A percentile compares a stretch with the other conserved stretches of the same genome.
These are phyloP conservation scores for Scaptodrosophila latifasciaeformis DNA, from an alignment of 2,888 invertebrate species.

Conservation along the genomic window DNA sequence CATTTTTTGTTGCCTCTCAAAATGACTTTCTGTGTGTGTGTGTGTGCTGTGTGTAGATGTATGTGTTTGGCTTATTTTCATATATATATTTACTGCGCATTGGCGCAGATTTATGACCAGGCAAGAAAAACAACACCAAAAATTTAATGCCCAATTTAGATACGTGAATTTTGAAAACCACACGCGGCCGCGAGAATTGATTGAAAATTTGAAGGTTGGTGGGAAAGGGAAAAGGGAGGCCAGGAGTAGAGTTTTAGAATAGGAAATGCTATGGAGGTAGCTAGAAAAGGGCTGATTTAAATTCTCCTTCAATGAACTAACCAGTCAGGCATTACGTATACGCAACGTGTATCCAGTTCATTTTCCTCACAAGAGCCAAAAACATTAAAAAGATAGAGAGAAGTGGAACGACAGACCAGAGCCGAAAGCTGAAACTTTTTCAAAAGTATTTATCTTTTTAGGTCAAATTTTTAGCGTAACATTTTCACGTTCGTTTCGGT, in stretches of 20 bases:
- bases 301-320: background rate
- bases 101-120: constrained; percentile 30
- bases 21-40: constrained; percentile 14
- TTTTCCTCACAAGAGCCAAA: background rate
- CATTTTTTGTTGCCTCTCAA: constrained; percentile 12
- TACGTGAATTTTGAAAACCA: constrained; percentile 26
- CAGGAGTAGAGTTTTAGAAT: no score
- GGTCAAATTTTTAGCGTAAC: constrained; percentile 48
- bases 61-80: constrained; percentile 21
- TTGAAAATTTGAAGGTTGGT: no score
- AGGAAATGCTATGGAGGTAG: no score
- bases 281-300: no score
- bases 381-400: constrained; percentile 6
- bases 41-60: constrained; percentile 3
- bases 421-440: constrained; percentile 28
- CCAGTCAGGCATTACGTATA: constrained; percentile 37
- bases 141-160: constrained; percentile 26
- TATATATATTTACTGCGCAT: no score
- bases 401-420: background rate
- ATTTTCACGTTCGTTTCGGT: no score
- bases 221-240: no score
- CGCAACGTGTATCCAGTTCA: constrained; percentile 25
- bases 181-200: no score
- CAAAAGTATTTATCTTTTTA: constrained; percentile 54
- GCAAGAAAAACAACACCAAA: no score